Conservation (phyloP, 2,797 vertebrate genomes). For the Pipistrellus pipistrellus region DNA sequence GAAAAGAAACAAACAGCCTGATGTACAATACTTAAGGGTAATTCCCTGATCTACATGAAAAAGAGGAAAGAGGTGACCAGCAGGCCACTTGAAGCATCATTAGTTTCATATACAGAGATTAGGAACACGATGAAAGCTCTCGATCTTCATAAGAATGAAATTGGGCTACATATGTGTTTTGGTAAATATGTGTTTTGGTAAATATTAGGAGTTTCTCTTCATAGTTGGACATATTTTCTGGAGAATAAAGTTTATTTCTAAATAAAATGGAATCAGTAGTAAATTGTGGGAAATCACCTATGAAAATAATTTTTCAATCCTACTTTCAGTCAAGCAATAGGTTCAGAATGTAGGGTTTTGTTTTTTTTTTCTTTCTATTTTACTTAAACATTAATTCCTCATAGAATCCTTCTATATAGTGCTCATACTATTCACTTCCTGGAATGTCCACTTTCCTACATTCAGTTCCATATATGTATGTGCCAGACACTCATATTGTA, state of each 20-base stretch:
- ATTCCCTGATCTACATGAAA: background rate
- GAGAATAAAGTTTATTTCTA: background rate
- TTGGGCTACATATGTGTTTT: background rate
- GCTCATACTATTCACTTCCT: background rate
- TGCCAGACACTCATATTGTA: background rate
- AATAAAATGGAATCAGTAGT: background rate
- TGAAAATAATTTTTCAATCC: background rate
- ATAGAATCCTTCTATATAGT: background rate
- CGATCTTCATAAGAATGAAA: background rate
- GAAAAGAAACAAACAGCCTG: background rate
- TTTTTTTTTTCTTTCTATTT: background rate
- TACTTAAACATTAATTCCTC: background rate
- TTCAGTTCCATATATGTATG: background rate
- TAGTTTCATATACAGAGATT: background rate
- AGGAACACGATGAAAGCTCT: background rate
- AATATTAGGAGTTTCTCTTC: background rate
- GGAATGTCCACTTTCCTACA: background rate
- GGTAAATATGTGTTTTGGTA: background rate
- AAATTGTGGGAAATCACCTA: background rate
- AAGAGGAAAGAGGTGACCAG: background rate
- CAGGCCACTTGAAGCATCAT: background rate
- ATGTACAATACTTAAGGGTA: constrained; percentile 18
- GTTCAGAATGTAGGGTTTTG: background rate
- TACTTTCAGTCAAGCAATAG: background rate
- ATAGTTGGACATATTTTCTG: background rate